Evolutionary conservation across 1,140 invertebrate species (phyloP).

Genomic region (Conus betulinus): DNA sequence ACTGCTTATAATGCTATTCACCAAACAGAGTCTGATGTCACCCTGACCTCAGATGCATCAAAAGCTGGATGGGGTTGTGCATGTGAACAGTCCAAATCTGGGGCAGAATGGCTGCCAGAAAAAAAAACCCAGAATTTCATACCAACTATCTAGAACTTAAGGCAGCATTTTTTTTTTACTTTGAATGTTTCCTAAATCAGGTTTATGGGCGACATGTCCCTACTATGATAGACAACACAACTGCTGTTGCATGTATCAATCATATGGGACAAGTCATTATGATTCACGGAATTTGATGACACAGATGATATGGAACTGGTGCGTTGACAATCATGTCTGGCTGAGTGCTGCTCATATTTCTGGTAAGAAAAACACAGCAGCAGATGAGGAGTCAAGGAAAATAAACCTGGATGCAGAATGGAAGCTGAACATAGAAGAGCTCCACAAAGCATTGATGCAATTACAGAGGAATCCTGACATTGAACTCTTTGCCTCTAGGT

Average conservation of each 20-base stretch:
- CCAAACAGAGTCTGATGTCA: neutral
- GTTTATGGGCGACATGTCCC: neutral
- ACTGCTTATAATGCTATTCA: neutral
- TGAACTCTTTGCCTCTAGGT: constrained; percentile 55
- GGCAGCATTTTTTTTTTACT: neutral
- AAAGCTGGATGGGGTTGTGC: neutral
- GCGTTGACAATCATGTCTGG: constrained; percentile 42
- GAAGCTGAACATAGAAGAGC: constrained; percentile 39
- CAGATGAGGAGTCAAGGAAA: constrained; percentile 39
- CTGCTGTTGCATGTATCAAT: neutral
- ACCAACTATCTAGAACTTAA: neutral
- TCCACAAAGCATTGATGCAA: constrained; percentile 29
- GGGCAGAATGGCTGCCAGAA: neutral
- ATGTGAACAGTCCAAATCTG: neutral
- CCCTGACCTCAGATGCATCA: neutral
- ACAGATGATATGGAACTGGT: constrained; percentile 45
- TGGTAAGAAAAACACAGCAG: constrained; percentile 43
- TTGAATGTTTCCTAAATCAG: neutral
- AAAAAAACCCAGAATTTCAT: neutral
- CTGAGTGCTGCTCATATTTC: constrained; percentile 39
- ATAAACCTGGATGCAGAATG: constrained; percentile 46
- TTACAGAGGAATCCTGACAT: constrained; percentile 36
- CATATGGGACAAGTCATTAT: neutral
- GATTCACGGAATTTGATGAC: constrained; percentile 40
- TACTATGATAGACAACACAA: neutral